phyloP scores from a whole-genome alignment of 2,113 vertebrate genomes.

The Hydropotes inermis region DNA sequence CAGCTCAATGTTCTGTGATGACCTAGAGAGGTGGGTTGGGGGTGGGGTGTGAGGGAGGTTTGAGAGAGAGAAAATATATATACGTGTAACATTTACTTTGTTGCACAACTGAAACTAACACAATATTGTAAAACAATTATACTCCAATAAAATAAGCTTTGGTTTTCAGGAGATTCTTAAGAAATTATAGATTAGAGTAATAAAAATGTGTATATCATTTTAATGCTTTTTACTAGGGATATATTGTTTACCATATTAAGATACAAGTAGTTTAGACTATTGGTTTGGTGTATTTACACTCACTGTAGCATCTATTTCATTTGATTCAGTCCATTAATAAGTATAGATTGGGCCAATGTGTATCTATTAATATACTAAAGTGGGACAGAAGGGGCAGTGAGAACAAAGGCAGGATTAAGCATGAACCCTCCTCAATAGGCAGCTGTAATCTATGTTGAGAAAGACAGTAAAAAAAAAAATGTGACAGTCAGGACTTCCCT shows the following conservation, averaged over 20 bases:
- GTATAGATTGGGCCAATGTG: neutral
- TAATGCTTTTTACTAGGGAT: neutral
- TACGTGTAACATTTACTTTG: neutral
- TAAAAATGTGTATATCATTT: neutral
- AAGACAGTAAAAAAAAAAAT: neutral
- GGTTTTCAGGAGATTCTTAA: neutral
- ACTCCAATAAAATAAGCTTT: slow-evolving; percentile 16
- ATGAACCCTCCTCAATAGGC: neutral
- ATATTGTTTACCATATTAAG: neutral
- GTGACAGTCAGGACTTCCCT: neutral
- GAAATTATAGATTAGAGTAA: neutral
- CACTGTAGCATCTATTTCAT: neutral
- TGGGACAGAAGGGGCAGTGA: neutral
- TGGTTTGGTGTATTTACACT: slow-evolving; percentile 16
- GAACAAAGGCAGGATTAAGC: neutral
- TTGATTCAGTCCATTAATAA: neutral
- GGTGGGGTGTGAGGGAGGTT: neutral
- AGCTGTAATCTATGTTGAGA: neutral
- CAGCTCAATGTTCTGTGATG: neutral
- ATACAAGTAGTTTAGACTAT: neutral
- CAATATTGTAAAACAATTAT: neutral
- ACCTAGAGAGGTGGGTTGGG: neutral
- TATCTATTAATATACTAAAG: neutral
- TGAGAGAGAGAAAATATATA: neutral
- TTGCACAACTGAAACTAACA: neutral